Evolutionary conservation across 2,113 vertebrate species (phyloP).

Genomic region (Saccopteryx leptura): DNA sequence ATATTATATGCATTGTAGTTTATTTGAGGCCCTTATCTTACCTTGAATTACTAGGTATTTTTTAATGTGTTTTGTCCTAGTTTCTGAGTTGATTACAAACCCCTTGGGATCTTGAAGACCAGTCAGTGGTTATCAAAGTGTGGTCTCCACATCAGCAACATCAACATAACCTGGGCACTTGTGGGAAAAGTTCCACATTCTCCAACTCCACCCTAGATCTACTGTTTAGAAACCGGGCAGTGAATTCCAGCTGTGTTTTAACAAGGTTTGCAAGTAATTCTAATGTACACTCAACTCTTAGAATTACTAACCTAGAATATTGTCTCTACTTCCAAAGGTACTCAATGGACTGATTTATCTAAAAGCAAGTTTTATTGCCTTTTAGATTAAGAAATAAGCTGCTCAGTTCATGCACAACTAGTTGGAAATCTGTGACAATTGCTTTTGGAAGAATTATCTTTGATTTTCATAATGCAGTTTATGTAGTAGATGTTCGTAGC

Average conservation of each 20-base stretch:
- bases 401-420: neutral
- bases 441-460: constrained; percentile 39
- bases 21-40: neutral
- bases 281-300: neutral
- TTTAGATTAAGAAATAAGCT: neutral
- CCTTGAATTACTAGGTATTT: neutral
- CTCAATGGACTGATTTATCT: neutral
- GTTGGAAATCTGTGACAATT: neutral
- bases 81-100: constrained; percentile 26
- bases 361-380: constrained; percentile 3
- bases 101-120: neutral
- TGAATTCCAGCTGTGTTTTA: neutral
- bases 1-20: neutral
- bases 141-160: neutral
- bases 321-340: neutral
- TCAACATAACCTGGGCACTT: neutral
- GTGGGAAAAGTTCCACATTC: neutral
- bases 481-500: constrained; percentile 36
- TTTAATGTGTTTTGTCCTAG: neutral
- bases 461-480: constrained; percentile 24
- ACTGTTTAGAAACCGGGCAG: neutral
- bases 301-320: constrained; percentile 36
- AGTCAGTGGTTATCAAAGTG: neutral
- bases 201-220: neutral
- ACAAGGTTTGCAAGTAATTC: neutral